phyloP scores from a whole-genome alignment of 2,888 invertebrate genomes.

The Thecophora atra region DNA sequence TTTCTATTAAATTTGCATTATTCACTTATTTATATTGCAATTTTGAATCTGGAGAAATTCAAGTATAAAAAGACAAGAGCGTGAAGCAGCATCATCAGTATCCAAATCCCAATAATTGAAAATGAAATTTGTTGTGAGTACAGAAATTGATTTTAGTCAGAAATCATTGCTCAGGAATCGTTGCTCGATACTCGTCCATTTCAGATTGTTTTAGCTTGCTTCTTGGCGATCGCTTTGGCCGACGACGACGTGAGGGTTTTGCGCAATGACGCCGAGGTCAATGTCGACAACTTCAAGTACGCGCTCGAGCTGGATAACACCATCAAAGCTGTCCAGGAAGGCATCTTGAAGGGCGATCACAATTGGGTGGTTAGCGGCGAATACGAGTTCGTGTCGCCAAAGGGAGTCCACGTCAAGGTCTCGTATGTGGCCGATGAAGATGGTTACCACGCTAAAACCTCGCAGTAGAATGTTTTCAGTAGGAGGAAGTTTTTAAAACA shows the following conservation, averaged over 20 bases:
- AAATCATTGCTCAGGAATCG: neutral
- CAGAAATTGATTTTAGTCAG: neutral
- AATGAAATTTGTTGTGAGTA: slow-evolving; percentile 28
- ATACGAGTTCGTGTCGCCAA: slow-evolving; percentile 32
- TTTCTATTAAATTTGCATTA: no score
- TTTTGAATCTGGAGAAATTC: no score
- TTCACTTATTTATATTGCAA: no score
- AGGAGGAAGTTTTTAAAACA: no score
- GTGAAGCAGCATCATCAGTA: slow-evolving; percentile 15
- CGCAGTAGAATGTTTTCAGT: slow-evolving; percentile 15
- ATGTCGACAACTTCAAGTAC: slow-evolving; percentile 42
- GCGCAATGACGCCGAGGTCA: slow-evolving; percentile 43
- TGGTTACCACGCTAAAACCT: slow-evolving; percentile 36
- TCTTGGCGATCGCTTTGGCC: slow-evolving; percentile 45
- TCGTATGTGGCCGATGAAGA: slow-evolving; percentile 30
- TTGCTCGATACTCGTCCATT: neutral
- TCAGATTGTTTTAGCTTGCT: slow-evolving; percentile 46
- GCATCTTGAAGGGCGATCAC: slow-evolving; percentile 41
- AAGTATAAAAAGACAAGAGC: neutral
- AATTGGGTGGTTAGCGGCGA: slow-evolving; percentile 29
- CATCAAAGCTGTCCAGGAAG: slow-evolving; percentile 43
- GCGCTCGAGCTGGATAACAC: slow-evolving; percentile 44
- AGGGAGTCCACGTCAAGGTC: slow-evolving; percentile 28
- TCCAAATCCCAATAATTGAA: neutral
- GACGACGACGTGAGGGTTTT: slow-evolving; percentile 44